phyloP scores from a whole-genome alignment of 1,140 invertebrate genomes.

The Brachionus rubens region DNA sequence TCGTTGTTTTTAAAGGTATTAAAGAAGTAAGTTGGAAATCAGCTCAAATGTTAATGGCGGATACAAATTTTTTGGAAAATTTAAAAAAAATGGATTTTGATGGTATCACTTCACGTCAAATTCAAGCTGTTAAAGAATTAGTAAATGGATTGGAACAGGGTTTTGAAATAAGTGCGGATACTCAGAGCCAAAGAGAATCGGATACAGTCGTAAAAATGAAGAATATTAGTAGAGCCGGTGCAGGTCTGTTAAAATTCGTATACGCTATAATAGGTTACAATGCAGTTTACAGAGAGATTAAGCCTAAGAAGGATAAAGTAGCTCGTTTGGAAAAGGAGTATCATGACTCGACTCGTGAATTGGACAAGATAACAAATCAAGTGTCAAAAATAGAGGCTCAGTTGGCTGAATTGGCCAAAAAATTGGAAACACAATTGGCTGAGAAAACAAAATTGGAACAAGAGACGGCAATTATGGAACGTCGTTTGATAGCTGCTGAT shows the following conservation, averaged over 20 bases:
- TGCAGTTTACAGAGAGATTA: slow-evolving; percentile 76
- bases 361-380: slow-evolving; percentile 75
- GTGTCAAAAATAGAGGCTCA: slow-evolving; percentile 70
- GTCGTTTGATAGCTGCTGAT: slow-evolving; percentile 74
- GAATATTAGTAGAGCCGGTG: slow-evolving; percentile 69
- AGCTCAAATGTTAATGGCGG: slow-evolving; percentile 82
- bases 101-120: slow-evolving; percentile 64
- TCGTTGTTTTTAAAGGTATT: slow-evolving; percentile 74
- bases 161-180: background rate
- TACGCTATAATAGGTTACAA: slow-evolving; percentile 80
- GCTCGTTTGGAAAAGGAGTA: slow-evolving; percentile 69
- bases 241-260: slow-evolving; percentile 77
- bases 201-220: slow-evolving; percentile 57
- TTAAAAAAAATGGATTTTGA: slow-evolving; percentile 82
- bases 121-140: background rate
- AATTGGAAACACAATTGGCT: slow-evolving; percentile 72
- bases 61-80: slow-evolving; percentile 74
- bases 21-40: slow-evolving; percentile 84
- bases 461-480: slow-evolving; percentile 77
- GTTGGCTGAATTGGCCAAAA: slow-evolving; percentile 68
- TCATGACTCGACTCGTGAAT: slow-evolving; percentile 65
- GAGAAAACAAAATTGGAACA: slow-evolving; percentile 74
- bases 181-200: background rate
- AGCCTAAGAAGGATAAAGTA: slow-evolving; percentile 77
- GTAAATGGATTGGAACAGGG: background rate